phyloP scores from a whole-genome alignment of 2,113 vertebrate genomes.

The Chloropsis cyanopogon region DNA sequence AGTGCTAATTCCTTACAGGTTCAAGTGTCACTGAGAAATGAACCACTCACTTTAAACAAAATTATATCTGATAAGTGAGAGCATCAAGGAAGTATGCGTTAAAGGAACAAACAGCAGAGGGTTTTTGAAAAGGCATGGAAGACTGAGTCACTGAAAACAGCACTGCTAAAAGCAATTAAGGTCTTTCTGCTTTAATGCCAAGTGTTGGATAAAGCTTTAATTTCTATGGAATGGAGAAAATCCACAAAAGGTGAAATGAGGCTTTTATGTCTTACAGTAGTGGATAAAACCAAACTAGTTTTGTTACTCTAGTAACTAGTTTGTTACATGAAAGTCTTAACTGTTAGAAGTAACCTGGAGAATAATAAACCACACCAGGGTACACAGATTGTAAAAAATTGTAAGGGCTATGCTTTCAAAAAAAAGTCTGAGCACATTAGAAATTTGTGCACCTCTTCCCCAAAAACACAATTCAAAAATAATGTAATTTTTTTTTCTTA shows the following conservation, averaged over 20 bases:
- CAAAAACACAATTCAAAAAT: neutral
- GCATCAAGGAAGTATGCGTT: neutral
- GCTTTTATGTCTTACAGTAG: neutral
- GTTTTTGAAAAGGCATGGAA: neutral
- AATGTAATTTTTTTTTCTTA: neutral
- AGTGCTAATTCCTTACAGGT: neutral
- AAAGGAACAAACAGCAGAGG: neutral
- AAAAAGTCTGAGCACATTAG: neutral
- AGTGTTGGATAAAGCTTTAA: neutral
- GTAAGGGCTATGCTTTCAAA: neutral
- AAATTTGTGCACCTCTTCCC: neutral
- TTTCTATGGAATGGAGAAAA: neutral
- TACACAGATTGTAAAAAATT: neutral
- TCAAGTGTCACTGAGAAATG: neutral
- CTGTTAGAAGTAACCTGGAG: neutral
- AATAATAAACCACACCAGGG: neutral
- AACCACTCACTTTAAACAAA: neutral
- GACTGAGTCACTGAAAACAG: neutral
- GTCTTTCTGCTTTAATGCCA: neutral
- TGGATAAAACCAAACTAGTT: neutral
- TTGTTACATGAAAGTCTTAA: too few species aligned
- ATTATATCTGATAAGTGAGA: neutral
- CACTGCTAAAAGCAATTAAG: neutral
- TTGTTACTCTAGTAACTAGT: too few species aligned
- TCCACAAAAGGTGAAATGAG: neutral